phyloP scores from a whole-genome alignment of 92 coral and sea anemone genomes.

The Zoanthus gigantus region DNA sequence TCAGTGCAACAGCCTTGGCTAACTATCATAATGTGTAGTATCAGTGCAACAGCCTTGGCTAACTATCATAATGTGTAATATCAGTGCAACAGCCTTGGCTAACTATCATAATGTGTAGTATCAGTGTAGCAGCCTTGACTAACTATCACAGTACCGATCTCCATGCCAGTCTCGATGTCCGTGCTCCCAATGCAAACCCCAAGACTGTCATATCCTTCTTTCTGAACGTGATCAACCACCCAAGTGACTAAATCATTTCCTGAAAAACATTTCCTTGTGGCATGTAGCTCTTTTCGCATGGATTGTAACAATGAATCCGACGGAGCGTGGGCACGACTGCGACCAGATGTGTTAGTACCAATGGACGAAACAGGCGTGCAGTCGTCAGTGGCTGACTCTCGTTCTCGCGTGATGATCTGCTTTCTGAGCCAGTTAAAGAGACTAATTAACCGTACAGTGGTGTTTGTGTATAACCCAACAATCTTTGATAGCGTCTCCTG shows the following conservation, averaged over 20 bases:
- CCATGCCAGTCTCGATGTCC: constrained; percentile 82
- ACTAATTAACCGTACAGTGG: constrained; percentile 72
- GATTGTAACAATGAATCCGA: constrained; percentile 80
- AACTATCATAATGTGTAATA: too few relatives aligned
- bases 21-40: too few relatives aligned
- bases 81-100: too few relatives aligned
- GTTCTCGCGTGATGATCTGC: constrained; percentile 67
- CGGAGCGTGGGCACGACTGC: constrained; percentile 72
- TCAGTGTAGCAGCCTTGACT: too few relatives aligned
- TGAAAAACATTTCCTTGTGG: constrained; percentile 80
- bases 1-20: too few relatives aligned
- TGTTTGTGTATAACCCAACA: constrained; percentile 72
- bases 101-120: too few relatives aligned
- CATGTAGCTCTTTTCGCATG: constrained; percentile 75
- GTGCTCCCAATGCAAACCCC: constrained; percentile 83
- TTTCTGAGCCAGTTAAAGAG: constrained; percentile 69
- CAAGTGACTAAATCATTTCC: constrained; percentile 79
- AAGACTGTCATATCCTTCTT: constrained; percentile 74
- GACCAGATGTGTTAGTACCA: constrained; percentile 69
- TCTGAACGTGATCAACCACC: constrained; percentile 65
- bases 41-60: too few relatives aligned
- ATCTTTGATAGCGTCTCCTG: constrained; percentile 72
- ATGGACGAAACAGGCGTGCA: constrained; percentile 62
- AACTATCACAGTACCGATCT: constrained; percentile 66
- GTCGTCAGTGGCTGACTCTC: constrained; percentile 62